These are phyloP conservation scores for Diadegma fenestrale DNA, from an alignment of 2,888 invertebrate genomes.

Conservation along the genomic window DNA sequence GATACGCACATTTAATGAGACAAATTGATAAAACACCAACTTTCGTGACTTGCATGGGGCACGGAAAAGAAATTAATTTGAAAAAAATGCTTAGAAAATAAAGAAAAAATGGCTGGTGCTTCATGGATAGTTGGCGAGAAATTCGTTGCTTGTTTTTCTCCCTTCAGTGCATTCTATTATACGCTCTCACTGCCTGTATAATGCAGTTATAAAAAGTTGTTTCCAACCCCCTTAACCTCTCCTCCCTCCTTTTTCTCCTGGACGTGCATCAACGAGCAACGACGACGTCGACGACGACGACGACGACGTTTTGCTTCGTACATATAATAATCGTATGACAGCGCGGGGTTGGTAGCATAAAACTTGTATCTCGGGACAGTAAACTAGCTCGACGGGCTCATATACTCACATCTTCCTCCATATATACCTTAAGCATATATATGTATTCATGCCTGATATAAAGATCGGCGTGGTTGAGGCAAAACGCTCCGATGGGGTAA, in stretches of 20 bases:
- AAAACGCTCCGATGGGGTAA: not conserved
- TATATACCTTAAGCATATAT: not conserved
- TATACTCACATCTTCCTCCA: constrained; percentile 50
- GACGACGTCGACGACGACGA: constrained; percentile 22
- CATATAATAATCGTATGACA: constrained; percentile 38
- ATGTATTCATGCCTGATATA: not conserved
- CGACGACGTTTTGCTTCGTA: constrained; percentile 33
- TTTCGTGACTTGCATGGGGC: constrained; percentile 21
- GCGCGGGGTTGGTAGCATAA: constrained; percentile 47
- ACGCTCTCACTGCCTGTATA: constrained; percentile 53
- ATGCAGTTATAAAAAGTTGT: constrained; percentile 66
- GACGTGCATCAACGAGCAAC: constrained; percentile 47
- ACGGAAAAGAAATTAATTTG: not conserved
- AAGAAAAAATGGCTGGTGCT: constrained; percentile 5
- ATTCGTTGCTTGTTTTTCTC: constrained; percentile 18
- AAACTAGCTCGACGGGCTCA: constrained; percentile 56
- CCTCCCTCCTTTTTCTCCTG: not conserved
- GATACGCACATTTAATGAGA: not conserved
- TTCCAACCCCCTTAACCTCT: constrained; percentile 6
- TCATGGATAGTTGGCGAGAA: constrained; percentile 6
- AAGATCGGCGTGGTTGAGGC: not conserved
- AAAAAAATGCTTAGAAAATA: not conserved
- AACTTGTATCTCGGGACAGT: constrained; percentile 66
- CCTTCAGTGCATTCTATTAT: constrained; percentile 56
- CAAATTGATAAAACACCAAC: constrained; percentile 22